Evolutionary conservation across 2,888 invertebrate genomes (phyloP).

Genomic region (Microctonus aethiopoides): DNA sequence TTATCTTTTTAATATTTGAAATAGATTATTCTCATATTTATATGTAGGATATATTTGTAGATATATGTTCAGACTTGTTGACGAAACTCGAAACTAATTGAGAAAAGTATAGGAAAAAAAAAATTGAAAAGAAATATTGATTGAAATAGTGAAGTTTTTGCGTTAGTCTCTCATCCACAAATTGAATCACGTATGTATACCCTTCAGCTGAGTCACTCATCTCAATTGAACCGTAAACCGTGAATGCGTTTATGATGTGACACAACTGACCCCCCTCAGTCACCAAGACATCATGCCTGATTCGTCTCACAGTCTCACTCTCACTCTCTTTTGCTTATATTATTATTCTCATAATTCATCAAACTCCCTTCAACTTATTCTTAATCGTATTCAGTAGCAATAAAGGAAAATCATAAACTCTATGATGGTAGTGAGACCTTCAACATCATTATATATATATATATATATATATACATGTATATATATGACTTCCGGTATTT

Average conservation of each 20-base stretch:
- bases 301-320: not conserved
- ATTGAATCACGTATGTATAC: constrained; percentile 15
- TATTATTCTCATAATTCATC: not conserved
- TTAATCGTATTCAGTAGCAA: not conserved
- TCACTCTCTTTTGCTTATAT: not conserved
- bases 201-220: constrained; percentile 39
- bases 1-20: not conserved
- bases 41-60: too few relatives aligned
- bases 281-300: not conserved
- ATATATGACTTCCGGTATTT: not conserved
- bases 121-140: not conserved
- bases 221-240: constrained; percentile 46
- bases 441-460: not conserved
- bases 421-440: not conserved
- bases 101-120: not conserved
- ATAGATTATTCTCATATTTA: too few relatives aligned
- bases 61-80: not conserved
- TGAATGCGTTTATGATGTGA: constrained; percentile 41
- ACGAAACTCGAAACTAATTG: constrained; percentile 13
- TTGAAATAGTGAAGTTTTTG: not conserved
- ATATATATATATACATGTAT: not conserved
- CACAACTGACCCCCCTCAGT: constrained; percentile 35
- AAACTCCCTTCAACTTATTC: not conserved
- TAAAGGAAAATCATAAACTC: not conserved
- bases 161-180: constrained; percentile 8